These are phyloP conservation scores for Rhinolophus ferrumequinum DNA, from an alignment of 2,113 vertebrate genomes.

Conservation along the genomic window DNA sequence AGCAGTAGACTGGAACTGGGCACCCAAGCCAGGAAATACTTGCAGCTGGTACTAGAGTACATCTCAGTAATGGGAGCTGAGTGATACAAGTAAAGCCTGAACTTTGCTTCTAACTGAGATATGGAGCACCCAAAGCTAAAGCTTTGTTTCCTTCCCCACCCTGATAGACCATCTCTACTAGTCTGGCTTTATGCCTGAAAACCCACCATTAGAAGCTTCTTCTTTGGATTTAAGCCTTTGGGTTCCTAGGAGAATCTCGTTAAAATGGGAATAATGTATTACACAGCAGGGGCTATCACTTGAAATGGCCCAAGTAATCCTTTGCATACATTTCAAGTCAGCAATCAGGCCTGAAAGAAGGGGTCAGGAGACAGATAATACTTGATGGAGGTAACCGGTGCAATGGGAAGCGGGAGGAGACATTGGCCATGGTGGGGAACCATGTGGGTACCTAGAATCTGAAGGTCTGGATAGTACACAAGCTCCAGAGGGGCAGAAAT, in stretches of 20 bases:
- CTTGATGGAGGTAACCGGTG: background rate
- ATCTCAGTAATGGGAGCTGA: background rate
- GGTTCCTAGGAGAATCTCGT: background rate
- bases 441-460: background rate
- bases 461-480: background rate
- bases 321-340: slow-evolving; percentile 5
- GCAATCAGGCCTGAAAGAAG: background rate
- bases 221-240: background rate
- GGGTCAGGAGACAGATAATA: background rate
- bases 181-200: background rate
- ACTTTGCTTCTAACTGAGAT: background rate
- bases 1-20: background rate
- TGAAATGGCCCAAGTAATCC: background rate
- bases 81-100: background rate
- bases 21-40: background rate
- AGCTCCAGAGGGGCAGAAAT: background rate
- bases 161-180: background rate
- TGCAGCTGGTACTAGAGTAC: background rate
- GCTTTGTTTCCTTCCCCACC: background rate
- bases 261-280: background rate
- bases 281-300: background rate
- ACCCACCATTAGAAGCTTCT: background rate
- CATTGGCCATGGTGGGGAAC: too few relatives aligned
- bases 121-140: background rate
- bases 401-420: background rate